Evolutionary conservation across 2,797 vertebrate genomes (phyloP).

Genomic region (Pseudochirops cupreus): DNA sequence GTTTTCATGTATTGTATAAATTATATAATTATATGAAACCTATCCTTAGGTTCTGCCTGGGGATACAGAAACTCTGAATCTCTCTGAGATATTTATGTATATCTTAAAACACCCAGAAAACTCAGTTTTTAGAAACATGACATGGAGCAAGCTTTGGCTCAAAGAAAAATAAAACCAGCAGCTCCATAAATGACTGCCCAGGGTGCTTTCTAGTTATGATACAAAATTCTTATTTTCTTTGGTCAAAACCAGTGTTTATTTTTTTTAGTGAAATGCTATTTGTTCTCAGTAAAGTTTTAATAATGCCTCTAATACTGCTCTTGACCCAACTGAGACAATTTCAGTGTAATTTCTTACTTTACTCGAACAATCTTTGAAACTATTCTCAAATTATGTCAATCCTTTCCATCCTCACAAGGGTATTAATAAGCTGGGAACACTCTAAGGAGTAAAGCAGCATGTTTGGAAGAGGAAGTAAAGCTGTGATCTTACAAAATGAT

Average conservation of each 20-base stretch:
- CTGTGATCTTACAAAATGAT: constrained; percentile 25
- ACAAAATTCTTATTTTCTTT: constrained; percentile 20
- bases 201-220: background rate
- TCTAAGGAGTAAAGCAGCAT: background rate
- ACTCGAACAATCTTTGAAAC: background rate
- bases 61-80: background rate
- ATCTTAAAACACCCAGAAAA: constrained; percentile 4
- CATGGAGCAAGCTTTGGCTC: constrained; percentile 21
- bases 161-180: constrained; percentile 37
- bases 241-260: background rate
- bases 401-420: constrained; percentile 8
- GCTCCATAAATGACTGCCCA: background rate
- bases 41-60: background rate
- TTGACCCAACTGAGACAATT: background rate
- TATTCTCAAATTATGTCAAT: constrained; percentile 18
- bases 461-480: constrained; percentile 4
- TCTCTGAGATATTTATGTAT: background rate
- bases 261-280: constrained; percentile 4
- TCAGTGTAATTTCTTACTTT: constrained; percentile 23
- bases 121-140: constrained; percentile 43
- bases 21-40: background rate
- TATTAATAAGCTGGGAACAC: background rate
- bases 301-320: constrained; percentile 8
- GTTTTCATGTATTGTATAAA: background rate
- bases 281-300: constrained; percentile 41